phyloP scores from a whole-genome alignment of 2,797 vertebrate species.

The Girardinus metallicus region DNA sequence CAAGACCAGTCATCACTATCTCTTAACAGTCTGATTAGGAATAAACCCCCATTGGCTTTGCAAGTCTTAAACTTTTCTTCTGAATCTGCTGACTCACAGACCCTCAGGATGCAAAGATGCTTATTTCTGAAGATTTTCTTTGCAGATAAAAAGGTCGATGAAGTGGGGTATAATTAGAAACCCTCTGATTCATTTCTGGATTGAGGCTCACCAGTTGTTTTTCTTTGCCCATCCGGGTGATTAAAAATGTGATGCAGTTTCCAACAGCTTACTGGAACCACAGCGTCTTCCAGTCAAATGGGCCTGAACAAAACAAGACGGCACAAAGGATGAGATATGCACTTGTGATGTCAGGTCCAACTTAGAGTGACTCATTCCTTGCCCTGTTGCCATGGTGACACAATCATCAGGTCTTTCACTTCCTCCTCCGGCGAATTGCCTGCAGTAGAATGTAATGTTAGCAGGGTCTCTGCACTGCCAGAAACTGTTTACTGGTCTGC shows the following conservation, averaged over 20 bases:
- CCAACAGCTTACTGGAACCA: slow-evolving; percentile 58
- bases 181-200: slow-evolving; percentile 24
- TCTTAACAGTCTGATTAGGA: background rate
- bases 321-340: slow-evolving; percentile 14
- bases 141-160: background rate
- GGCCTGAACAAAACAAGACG: slow-evolving; percentile 18
- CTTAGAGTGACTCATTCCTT: slow-evolving; percentile 49
- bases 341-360: slow-evolving; percentile 49
- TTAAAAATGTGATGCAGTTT: slow-evolving; percentile 64
- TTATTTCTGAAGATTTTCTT: slow-evolving; percentile 11
- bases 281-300: slow-evolving; percentile 48
- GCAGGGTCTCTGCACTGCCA: slow-evolving; percentile 40
- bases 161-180: background rate
- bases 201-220: slow-evolving; percentile 31
- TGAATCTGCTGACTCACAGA: background rate
- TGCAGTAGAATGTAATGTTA: slow-evolving; percentile 54
- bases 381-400: slow-evolving; percentile 72
- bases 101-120: slow-evolving; percentile 6
- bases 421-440: slow-evolving; percentile 47
- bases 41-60: background rate
- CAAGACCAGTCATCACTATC: background rate
- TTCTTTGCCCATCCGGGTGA: slow-evolving; percentile 33
- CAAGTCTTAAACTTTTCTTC: background rate
- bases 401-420: slow-evolving; percentile 49
- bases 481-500: slow-evolving; percentile 58